These are phyloP conservation scores for Molossus molossus DNA, from an alignment of 2,797 vertebrate species.

Conservation along the genomic window DNA sequence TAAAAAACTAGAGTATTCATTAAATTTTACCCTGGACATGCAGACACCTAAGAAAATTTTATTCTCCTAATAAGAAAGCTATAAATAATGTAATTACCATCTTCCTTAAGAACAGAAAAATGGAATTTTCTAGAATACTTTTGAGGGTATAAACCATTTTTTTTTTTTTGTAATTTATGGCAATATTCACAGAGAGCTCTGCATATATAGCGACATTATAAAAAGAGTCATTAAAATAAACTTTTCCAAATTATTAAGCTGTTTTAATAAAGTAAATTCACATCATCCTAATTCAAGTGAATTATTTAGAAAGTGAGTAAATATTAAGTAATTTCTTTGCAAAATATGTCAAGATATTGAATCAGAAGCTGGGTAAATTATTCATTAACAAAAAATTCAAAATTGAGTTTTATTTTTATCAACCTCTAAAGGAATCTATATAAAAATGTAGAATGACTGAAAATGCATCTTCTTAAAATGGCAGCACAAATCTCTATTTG, in stretches of 20 bases:
- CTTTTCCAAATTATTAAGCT: neutral
- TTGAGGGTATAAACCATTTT: neutral
- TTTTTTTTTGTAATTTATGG: neutral
- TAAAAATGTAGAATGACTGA: neutral
- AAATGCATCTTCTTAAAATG: neutral
- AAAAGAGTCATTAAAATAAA: neutral
- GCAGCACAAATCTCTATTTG: neutral
- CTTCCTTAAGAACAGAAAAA: neutral
- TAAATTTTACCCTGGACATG: neutral
- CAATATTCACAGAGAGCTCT: neutral
- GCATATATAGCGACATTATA: neutral
- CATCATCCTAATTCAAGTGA: neutral
- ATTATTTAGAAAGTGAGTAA: neutral
- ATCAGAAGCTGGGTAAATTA: neutral
- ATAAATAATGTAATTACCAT: neutral
- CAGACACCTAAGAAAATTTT: neutral
- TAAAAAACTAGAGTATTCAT: neutral
- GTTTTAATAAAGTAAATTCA: neutral
- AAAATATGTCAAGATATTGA: neutral
- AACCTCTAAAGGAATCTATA: neutral
- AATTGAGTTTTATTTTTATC: neutral
- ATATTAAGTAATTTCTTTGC: neutral
- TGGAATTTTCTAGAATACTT: neutral
- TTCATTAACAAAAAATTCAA: constrained; percentile 10
- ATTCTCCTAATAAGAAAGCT: neutral